Percentiles rank a stretch among this genome's conserved stretches.
phyloP scores from a whole-genome alignment of 2,113 vertebrate species.

The Helogale parvula region DNA sequence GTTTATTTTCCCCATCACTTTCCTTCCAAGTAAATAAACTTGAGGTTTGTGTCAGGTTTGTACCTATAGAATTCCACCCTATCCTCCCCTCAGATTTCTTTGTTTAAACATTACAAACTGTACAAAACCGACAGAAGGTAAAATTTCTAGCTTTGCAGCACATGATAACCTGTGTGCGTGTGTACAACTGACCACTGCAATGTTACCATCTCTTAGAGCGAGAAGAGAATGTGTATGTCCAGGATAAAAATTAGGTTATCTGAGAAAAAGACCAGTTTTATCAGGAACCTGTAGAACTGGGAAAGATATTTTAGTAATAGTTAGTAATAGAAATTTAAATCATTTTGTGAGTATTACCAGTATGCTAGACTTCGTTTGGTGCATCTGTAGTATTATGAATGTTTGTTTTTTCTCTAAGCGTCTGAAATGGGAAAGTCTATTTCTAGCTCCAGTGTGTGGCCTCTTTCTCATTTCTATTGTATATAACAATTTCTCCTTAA shows the following conservation, averaged over 20 bases:
- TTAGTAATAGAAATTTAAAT: not conserved
- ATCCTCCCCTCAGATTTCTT: not conserved
- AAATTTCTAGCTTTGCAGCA: not conserved
- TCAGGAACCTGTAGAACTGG: not conserved
- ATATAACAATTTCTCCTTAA: conserved; percentile 8
- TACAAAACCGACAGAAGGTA: not conserved
- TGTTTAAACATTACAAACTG: conserved; percentile 15
- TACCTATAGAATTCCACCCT: not conserved
- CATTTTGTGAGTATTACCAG: not conserved
- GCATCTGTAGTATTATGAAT: not conserved
- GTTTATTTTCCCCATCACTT: not conserved
- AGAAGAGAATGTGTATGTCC: not conserved
- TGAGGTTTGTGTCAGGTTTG: not conserved
- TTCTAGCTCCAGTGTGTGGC: not conserved
- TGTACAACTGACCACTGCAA: not conserved
- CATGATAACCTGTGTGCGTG: not conserved
- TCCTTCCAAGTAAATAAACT: conserved; percentile 7
- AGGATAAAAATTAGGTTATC: not conserved
- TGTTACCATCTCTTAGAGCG: not conserved
- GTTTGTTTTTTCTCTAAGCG: not conserved
- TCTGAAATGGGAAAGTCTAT: conserved; percentile 38
- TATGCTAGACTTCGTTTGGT: not conserved
- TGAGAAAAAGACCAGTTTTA: conserved; percentile 32
- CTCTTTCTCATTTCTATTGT: conserved; percentile 1
- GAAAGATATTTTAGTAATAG: not conserved